These are phyloP conservation scores for Monochamus alternatus DNA, from an alignment of 2,888 invertebrate species.

Conservation along the genomic window DNA sequence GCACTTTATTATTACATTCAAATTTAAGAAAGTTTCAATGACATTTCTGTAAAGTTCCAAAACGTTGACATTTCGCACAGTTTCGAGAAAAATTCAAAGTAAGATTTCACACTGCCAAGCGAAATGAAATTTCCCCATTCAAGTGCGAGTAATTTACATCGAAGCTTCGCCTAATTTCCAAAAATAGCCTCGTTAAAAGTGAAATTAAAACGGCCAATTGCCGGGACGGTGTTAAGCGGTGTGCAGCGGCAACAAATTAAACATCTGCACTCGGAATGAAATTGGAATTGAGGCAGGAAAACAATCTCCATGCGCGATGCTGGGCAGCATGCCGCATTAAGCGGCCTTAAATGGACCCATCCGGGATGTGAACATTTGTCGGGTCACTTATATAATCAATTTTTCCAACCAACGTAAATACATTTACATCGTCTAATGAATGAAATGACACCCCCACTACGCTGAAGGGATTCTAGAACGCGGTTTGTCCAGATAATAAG, in stretches of 20 bases:
- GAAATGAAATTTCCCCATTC: no score
- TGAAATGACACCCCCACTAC: conserved; percentile 21
- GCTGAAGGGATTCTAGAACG: neutral
- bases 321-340: conserved; percentile 47
- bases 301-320: conserved; percentile 44
- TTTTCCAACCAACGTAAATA: conserved; percentile 38
- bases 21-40: no score
- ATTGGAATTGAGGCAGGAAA: conserved; percentile 41
- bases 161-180: neutral
- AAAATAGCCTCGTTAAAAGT: neutral
- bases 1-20: no score
- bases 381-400: conserved; percentile 50
- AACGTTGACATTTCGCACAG: no score
- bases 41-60: no score
- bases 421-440: conserved; percentile 15
- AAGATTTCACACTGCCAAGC: no score
- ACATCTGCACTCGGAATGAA: conserved; percentile 29
- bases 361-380: conserved; percentile 57
- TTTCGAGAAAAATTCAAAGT: no score
- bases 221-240: conserved; percentile 16
- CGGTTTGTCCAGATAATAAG: neutral
- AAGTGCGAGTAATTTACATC: no score
- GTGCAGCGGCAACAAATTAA: conserved; percentile 29
- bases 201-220: neutral
- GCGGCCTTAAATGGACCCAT: conserved; percentile 51